phyloP scores from a whole-genome alignment of 2,888 invertebrate species.

The Nomada lathburiana region DNA sequence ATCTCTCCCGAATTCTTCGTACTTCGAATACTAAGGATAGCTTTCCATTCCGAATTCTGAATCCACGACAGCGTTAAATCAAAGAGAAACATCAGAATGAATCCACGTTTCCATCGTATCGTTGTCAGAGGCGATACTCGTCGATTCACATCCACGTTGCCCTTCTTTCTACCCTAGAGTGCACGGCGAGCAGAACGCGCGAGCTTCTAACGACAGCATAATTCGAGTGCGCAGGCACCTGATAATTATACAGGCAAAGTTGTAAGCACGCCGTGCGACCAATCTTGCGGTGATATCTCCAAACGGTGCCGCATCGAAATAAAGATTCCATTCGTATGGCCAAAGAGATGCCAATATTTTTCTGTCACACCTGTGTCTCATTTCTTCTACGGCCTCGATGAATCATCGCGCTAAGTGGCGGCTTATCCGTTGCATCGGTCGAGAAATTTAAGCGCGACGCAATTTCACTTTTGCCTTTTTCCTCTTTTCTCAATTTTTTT shows the following conservation, averaged over 20 bases:
- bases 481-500: not conserved
- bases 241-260: conserved; percentile 60
- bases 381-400: conserved; percentile 44
- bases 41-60: too few species aligned
- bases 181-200: not conserved
- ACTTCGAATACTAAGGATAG: too few species aligned
- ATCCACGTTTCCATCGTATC: not conserved
- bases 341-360: conserved; percentile 39
- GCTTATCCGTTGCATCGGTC: conserved; percentile 35
- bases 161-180: conserved; percentile 7
- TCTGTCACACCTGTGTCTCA: conserved; percentile 52
- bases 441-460: conserved; percentile 20
- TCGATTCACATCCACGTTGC: conserved; percentile 5
- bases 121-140: not conserved
- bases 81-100: not conserved
- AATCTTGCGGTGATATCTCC: conserved; percentile 61
- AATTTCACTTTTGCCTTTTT: not conserved
- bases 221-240: conserved; percentile 32
- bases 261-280: conserved; percentile 31
- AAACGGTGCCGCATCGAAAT: conserved; percentile 30
- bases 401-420: conserved; percentile 38
- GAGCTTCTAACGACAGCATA: conserved; percentile 52
- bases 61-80: not conserved
- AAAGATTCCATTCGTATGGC: conserved; percentile 51
- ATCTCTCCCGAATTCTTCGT: too few species aligned